phyloP scores from a whole-genome alignment of 1,140 invertebrate genomes.

The Philopotamus ludificatus region DNA sequence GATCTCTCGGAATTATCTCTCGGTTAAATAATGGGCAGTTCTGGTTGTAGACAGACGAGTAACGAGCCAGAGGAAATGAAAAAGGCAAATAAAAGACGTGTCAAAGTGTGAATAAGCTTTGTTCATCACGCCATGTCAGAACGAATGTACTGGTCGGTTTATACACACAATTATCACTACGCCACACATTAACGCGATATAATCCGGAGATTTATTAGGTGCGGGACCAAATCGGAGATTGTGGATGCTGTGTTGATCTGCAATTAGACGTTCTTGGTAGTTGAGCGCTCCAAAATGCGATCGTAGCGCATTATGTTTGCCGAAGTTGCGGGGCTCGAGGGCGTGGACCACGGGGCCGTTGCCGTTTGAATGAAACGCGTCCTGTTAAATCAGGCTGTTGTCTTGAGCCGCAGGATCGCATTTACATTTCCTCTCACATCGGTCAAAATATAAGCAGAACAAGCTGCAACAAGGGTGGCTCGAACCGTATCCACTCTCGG shows the following conservation, averaged over 20 bases:
- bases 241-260: not conserved
- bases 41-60: slow-evolving; percentile 26
- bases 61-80: slow-evolving; percentile 14
- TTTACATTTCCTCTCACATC: slow-evolving; percentile 30
- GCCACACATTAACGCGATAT: not conserved
- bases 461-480: slow-evolving; percentile 24
- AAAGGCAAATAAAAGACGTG: slow-evolving; percentile 26
- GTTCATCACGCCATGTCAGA: slow-evolving; percentile 18
- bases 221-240: not conserved
- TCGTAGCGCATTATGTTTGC: not conserved
- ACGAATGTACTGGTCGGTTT: not conserved
- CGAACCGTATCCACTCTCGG: not conserved
- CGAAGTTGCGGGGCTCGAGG: not conserved
- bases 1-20: slow-evolving; percentile 19
- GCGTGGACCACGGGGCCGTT: slow-evolving; percentile 4
- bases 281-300: not conserved
- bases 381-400: slow-evolving; percentile 19
- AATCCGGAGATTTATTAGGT: too few relatives aligned
- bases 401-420: slow-evolving; percentile 10
- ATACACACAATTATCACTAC: not conserved
- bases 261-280: not conserved
- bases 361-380: not conserved
- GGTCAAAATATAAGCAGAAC: slow-evolving; percentile 31
- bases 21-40: slow-evolving; percentile 26
- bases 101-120: slow-evolving; percentile 20